Percentiles rank a stretch among this genome's conserved stretches.
Conservation (phyloP, 2,797 vertebrate species). For the Chromis chromis region DNA sequence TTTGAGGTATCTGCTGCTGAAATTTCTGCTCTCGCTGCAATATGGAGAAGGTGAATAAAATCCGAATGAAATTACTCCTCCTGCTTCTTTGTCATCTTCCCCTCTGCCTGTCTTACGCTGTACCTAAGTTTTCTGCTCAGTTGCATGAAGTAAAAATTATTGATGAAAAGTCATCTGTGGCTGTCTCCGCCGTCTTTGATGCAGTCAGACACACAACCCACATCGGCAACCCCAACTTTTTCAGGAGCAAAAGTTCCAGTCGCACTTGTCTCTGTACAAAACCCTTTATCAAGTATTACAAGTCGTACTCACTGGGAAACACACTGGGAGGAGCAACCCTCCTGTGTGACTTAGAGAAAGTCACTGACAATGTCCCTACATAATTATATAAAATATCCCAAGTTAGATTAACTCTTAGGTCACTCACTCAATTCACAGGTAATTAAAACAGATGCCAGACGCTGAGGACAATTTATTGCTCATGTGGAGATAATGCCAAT, state of each 20-base stretch:
- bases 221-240: constrained; percentile 29
- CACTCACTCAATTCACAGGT: constrained; percentile 25
- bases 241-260: constrained; percentile 20
- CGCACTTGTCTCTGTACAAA: neutral
- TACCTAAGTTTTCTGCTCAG: constrained; percentile 59
- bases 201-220: constrained; percentile 26
- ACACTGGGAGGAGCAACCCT: neutral
- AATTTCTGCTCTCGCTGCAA: constrained; percentile 20
- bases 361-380: neutral
- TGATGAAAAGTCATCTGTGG: constrained; percentile 59
- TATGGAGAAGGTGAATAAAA: constrained; percentile 30
- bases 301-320: constrained; percentile 3
- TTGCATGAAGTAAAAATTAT: constrained; percentile 53
- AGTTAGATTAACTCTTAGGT: constrained; percentile 38
- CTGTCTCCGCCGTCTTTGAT: constrained; percentile 34
- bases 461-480: constrained; percentile 9
- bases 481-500: too few species aligned
- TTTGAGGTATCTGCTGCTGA: constrained; percentile 29
- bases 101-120: constrained; percentile 27
- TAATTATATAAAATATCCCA: constrained; percentile 16
- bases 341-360: constrained; percentile 1
- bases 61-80: constrained; percentile 49
- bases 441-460: constrained; percentile 33
- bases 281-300: constrained; percentile 9
- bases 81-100: constrained; percentile 54